These are phyloP conservation scores for Autographa pulchrina DNA, from an alignment of 2,888 invertebrate genomes.

Conservation along the genomic window DNA sequence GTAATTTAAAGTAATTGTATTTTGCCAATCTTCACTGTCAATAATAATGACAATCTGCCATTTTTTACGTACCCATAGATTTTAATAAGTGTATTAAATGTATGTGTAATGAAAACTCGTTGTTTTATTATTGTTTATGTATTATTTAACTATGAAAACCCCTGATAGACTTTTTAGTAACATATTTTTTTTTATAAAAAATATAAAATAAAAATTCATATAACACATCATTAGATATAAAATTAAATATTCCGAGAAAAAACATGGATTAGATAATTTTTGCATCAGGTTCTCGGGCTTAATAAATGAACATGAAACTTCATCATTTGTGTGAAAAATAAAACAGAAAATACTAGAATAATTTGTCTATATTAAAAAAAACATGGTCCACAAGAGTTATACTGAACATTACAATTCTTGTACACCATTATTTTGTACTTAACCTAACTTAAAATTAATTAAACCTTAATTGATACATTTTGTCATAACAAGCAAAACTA, in stretches of 20 bases:
- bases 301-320: no score
- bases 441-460: conserved; percentile 49
- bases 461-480: conserved; percentile 10
- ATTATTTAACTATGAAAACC: no score
- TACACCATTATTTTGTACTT: conserved; percentile 45
- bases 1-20: conserved; percentile 80
- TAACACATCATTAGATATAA: no score
- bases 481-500: conserved; percentile 9
- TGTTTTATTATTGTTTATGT: conserved; percentile 56
- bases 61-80: conserved; percentile 88
- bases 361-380: conserved; percentile 51
- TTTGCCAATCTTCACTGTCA: conserved; percentile 88
- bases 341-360: conserved; percentile 33
- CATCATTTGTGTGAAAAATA: conserved; percentile 12
- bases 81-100: conserved; percentile 87
- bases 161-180: no score
- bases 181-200: no score
- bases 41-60: conserved; percentile 86
- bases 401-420: conserved; percentile 19
- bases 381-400: conserved; percentile 40
- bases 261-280: no score
- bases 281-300: no score
- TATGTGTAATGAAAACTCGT: conserved; percentile 74
- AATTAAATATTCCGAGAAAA: no score
- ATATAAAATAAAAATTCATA: no score